Base-by-base conservation (phyloP, 2,797 vertebrate species). In the Pempheris klunzingeri region DNA sequence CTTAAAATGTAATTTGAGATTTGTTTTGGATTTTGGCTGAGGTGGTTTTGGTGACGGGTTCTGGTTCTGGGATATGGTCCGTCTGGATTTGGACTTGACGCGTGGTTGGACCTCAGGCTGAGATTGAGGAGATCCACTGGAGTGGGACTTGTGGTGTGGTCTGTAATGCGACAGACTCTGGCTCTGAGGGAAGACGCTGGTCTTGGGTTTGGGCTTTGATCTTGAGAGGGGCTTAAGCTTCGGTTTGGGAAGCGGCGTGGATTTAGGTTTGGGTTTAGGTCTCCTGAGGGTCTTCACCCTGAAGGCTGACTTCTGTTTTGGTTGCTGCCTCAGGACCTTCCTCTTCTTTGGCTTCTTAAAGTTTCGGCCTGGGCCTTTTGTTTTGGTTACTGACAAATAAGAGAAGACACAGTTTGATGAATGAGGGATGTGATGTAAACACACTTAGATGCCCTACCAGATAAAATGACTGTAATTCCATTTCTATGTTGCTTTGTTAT, bases 271-370 rank as follows among this genome's bases (percentile, higher is more conserved):
- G 4, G 36, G 26, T 49, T 78, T 60, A 2, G 58, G 66, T 59
- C 83, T 90, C 81, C 85, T 88, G 24, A 71, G 28, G 43, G 70
- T 71, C 39, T 88, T 90, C 14, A 87, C 7, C 47, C 61, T 88
- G 36, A 92, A 82, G 0, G 32, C 52, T 2, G 82, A 87, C 62
- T 90, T 91, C 75, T 83, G 77, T 55, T 87, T 79, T 1, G 57
- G 81, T 34, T 77, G 44, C 38, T 64, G 81, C 67, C 54, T 88
- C 64, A 41, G 60, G 36, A 82, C 26, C 65, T 85, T 90, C 57
- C 79, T 82, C 78, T 85, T 91, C 62, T 90, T 89, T 3, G 47
- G 76, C 50, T 88, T 91, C 64, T 88, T 88, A 18, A 68, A 64
- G 4, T 30, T 5, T 2, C 22, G 28, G 2, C 44, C 30, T 2